phyloP scores from a whole-genome alignment of 2,113 vertebrate species.

The Oxygymnocypris stewartii region DNA sequence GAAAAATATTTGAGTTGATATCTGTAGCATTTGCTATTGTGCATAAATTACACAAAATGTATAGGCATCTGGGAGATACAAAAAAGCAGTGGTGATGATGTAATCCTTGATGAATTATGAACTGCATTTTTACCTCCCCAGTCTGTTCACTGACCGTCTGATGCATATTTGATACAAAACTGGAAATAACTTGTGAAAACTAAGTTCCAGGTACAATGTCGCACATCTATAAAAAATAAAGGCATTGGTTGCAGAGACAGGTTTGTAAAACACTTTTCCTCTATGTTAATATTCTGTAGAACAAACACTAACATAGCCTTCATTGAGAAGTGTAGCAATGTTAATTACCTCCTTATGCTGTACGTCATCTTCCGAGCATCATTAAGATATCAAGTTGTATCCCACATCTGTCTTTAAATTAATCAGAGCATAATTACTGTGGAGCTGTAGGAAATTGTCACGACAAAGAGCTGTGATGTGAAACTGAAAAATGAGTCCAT shows the following conservation, averaged over 20 bases:
- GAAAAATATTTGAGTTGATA: background rate
- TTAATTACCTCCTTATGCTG: background rate
- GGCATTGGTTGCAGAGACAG: background rate
- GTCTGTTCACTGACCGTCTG: conserved; percentile 9
- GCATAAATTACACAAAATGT: background rate
- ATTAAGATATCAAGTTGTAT: conserved; percentile 1
- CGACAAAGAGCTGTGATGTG: background rate
- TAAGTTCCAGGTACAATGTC: background rate
- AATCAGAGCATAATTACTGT: background rate
- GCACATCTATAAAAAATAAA: background rate
- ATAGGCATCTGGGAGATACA: background rate
- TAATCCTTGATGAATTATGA: conserved; percentile 46
- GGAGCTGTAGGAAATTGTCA: background rate
- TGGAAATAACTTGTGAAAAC: background rate
- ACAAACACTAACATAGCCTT: background rate
- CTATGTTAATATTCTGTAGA: background rate
- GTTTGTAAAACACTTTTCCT: conserved; percentile 6
- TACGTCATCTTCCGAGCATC: background rate
- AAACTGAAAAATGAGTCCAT: background rate
- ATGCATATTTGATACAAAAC: conserved; percentile 12
- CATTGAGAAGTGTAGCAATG: background rate
- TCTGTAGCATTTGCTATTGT: background rate
- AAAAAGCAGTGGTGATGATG: conserved; percentile 4
- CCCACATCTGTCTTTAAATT: background rate
- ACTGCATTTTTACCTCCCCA: conserved; percentile 26